These are phyloP conservation scores for Alentia gelatinosa DNA, from an alignment of 2,888 invertebrate genomes.

Conservation along the genomic window DNA sequence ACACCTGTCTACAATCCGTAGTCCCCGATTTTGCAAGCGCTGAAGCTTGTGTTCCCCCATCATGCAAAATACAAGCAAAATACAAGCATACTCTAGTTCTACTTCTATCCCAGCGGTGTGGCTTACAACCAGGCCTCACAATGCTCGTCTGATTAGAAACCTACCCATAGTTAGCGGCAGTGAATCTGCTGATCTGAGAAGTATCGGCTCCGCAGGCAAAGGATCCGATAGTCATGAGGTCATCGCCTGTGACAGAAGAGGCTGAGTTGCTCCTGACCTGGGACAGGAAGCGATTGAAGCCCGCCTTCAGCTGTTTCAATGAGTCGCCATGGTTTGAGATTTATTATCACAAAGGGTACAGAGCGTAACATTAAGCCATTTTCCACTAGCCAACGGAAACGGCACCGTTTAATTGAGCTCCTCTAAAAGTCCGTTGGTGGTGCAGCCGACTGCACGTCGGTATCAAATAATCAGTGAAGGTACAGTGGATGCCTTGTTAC, in stretches of 20 bases:
- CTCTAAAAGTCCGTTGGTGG: too few relatives aligned
- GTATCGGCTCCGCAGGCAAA: slow-evolving; percentile 68
- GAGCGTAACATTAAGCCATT: too few relatives aligned
- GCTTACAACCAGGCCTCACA: too few relatives aligned
- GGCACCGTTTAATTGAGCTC: too few relatives aligned
- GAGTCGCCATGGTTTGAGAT: background rate
- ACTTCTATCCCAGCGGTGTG: too few relatives aligned
- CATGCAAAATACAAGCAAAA: background rate
- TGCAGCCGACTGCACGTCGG: too few relatives aligned
- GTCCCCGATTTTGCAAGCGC: background rate
- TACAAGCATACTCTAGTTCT: background rate
- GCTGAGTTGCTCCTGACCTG: slow-evolving; percentile 61
- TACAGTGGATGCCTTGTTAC: too few relatives aligned
- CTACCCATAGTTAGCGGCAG: slow-evolving; percentile 64
- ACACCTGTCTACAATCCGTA: background rate
- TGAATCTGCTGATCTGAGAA: slow-evolving; percentile 62
- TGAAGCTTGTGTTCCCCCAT: background rate
- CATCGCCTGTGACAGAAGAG: slow-evolving; percentile 63
- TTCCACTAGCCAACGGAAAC: too few relatives aligned
- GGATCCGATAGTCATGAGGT: slow-evolving; percentile 66
- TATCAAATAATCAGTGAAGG: too few relatives aligned
- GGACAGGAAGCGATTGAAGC: slow-evolving; percentile 64
- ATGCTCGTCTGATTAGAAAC: too few relatives aligned
- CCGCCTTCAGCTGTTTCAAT: slow-evolving; percentile 59
- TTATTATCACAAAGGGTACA: background rate